Evolutionary conservation across 2,888 invertebrate species (phyloP), one percentile per base, ranked within the genome.

Genomic region (Amitus sp.): DNA sequence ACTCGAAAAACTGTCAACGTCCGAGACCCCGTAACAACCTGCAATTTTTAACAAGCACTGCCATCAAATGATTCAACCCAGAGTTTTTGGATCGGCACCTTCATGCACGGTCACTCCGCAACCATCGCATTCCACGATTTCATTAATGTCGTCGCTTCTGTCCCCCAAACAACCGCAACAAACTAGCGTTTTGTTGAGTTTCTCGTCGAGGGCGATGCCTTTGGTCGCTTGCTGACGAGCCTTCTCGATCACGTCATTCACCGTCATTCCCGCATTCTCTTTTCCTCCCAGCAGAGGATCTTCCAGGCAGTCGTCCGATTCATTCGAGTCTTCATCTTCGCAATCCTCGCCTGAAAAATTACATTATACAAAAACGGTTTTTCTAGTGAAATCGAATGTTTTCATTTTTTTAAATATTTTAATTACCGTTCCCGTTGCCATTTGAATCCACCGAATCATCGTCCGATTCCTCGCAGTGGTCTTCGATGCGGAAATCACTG

Each of bases 41-140:
- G 69, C 19, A 17, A 3, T 15, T 39, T 18, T 17, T 5, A 42
- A 54, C 12, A 54, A 9, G 19, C 7, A 39, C 5, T 15, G 9
- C 17, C 10, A 6, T 17, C 12, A 39, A 39, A 39, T 18, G 15
- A 10, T 4, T 17, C 3, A 42, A 42, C 10, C 1, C 9, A 19
- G 6, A 18, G n/a, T 15, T 40, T 18, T 2, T 18, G 19, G 10
- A 7, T 19, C 42, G 45, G 68, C 81, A 90, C 91, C 96, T 88
- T 98, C 98, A 83, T 98, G 98, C 2, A 98, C 97, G 37, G 95
- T 94, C 3, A 96, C 93, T 1, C 96, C 96, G 84, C 98, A 98
- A 17, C 94, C 92, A 84, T 98, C 98, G 83, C 98, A 98, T 83
- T 97, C 97, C 0, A 98, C 94, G 70, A 98, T 96, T 83, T 98